Conservation (phyloP, 30 jellyfish, hydroid and myxozoan species). For the Aurelia sp. region DNA sequence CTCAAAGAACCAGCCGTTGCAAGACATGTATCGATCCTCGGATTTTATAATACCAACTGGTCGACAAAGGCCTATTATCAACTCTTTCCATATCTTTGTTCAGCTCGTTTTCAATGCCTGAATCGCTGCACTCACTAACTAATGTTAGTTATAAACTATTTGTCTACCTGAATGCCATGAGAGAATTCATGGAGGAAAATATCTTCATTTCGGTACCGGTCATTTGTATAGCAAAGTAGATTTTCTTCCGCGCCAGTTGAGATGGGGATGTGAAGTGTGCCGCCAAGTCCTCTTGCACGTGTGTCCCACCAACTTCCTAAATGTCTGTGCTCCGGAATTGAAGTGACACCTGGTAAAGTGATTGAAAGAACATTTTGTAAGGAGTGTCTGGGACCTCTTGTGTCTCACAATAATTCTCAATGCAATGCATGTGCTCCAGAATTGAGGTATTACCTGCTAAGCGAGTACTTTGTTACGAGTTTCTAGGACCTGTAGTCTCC, state of each 20-base stretch:
- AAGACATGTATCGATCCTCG: too few species aligned
- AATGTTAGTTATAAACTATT: not conserved
- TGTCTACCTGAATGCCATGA: slow-evolving; percentile 70
- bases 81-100: too few species aligned
- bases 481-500: too few species aligned
- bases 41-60: too few species aligned
- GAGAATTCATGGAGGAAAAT: slow-evolving; percentile 81
- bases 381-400: not conserved
- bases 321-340: slow-evolving; percentile 83
- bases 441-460: not conserved
- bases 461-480: not conserved
- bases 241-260: slow-evolving; percentile 85
- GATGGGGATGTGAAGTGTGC: slow-evolving; percentile 75
- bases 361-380: not conserved
- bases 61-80: too few species aligned
- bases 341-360: slow-evolving; percentile 48
- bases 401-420: not conserved
- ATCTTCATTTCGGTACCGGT: slow-evolving; percentile 72
- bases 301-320: slow-evolving; percentile 81
- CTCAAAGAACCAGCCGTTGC: too few species aligned
- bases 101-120: not conserved
- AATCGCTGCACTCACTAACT: not conserved
- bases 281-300: slow-evolving; percentile 83
- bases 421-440: too few species aligned
- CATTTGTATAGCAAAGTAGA: slow-evolving; percentile 50